phyloP scores from a whole-genome alignment of 2,797 vertebrate species.

The Silurus aristotelis region DNA sequence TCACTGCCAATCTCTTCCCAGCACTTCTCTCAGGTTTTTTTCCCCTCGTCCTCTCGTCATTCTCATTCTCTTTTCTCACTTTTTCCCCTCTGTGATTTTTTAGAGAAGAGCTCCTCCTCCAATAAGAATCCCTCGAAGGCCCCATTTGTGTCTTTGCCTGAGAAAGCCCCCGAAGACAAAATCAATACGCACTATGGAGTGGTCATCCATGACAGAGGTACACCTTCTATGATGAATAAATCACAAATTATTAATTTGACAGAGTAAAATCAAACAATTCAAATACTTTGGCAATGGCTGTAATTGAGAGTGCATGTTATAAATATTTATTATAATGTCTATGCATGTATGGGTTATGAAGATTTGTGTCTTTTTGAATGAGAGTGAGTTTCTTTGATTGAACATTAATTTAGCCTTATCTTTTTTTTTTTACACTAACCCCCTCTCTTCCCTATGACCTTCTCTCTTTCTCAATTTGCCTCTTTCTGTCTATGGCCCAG shows the following conservation, averaged over 20 bases:
- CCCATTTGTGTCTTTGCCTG: slow-evolving; percentile 77
- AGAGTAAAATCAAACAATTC: not conserved
- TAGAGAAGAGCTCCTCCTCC: slow-evolving; percentile 77
- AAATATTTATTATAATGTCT: not conserved
- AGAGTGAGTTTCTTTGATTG: slow-evolving; percentile 34
- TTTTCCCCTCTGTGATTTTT: slow-evolving; percentile 19
- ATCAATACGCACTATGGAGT: slow-evolving; percentile 85
- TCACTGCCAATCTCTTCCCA: slow-evolving; percentile 17
- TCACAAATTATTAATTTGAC: not conserved
- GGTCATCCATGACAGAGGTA: slow-evolving; percentile 83
- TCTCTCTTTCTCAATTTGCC: slow-evolving; percentile 62
- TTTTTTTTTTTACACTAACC: slow-evolving; percentile 62
- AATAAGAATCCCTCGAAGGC: slow-evolving; percentile 84
- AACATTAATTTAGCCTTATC: slow-evolving; percentile 29
- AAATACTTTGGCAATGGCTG: not conserved
- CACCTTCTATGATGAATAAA: not conserved
- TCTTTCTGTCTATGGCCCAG: slow-evolving; percentile 73
- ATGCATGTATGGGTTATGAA: not conserved
- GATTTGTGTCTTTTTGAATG: slow-evolving; percentile 9
- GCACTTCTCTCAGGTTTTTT: slow-evolving; percentile 20
- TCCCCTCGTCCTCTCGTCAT: not conserved
- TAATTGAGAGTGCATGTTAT: not conserved
- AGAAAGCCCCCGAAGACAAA: slow-evolving; percentile 79
- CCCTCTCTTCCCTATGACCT: slow-evolving; percentile 41
- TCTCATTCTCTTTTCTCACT: slow-evolving; percentile 11